These are phyloP conservation scores for Tenthredo notha DNA, from an alignment of 2,888 invertebrate genomes.

Conservation along the genomic window DNA sequence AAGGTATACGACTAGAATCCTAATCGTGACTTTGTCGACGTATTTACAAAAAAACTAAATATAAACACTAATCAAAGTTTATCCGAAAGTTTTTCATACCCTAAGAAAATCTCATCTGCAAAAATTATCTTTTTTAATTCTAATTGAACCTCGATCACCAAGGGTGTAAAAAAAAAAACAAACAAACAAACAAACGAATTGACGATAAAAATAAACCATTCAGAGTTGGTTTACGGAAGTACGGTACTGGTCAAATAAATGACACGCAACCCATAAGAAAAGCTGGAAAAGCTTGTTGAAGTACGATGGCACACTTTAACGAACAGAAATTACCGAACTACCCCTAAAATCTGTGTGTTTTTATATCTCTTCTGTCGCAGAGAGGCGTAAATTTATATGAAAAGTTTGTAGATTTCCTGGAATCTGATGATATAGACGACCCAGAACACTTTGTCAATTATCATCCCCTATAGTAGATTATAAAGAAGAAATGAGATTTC, in stretches of 20 bases:
- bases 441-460: neutral
- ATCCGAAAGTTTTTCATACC: too few relatives aligned
- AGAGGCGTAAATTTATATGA: neutral
- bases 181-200: neutral
- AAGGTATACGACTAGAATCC: neutral
- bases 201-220: neutral
- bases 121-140: neutral
- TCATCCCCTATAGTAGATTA: neutral
- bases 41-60: neutral
- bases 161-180: neutral
- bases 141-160: neutral
- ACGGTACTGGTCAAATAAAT: neutral
- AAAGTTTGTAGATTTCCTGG: neutral
- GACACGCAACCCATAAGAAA: constrained; percentile 3
- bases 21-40: neutral
- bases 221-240: neutral
- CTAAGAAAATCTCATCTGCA: neutral
- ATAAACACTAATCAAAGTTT: too few relatives aligned
- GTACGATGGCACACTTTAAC: constrained; percentile 10
- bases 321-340: neutral
- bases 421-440: neutral
- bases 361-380: neutral
- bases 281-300: neutral
- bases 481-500: too few relatives aligned
- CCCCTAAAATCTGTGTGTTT: neutral